phyloP scores from a whole-genome alignment of 1,140 invertebrate species.

The Eueides isabella region DNA sequence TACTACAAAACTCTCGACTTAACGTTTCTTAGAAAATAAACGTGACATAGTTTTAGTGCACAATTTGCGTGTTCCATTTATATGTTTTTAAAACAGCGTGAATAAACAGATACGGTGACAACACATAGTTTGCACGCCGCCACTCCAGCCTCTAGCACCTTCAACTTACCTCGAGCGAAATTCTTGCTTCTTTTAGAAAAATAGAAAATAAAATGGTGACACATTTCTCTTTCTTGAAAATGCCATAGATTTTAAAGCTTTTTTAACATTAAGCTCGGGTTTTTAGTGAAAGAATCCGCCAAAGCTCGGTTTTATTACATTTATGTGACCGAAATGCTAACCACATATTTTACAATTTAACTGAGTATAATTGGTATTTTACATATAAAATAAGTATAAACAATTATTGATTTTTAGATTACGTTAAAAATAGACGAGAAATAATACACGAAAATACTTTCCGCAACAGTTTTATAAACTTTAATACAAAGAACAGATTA shows the following conservation, averaged over 20 bases:
- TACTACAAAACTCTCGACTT: background rate
- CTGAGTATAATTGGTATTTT: background rate
- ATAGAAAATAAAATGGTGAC: conserved; percentile 60
- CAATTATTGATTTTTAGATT: background rate
- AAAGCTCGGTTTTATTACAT: conserved; percentile 1
- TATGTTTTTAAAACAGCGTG: conserved; percentile 54
- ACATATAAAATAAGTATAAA: background rate
- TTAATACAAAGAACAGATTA: conserved; percentile 4
- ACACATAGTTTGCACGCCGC: conserved; percentile 63
- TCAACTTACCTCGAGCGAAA: conserved; percentile 61
- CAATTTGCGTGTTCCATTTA: conserved; percentile 39
- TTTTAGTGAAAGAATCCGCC: conserved; percentile 23
- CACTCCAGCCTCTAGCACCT: conserved; percentile 61
- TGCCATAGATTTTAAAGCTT: conserved; percentile 40
- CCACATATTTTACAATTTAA: background rate
- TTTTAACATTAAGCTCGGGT: conserved; percentile 34
- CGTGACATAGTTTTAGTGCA: conserved; percentile 20
- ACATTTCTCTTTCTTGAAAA: conserved; percentile 51
- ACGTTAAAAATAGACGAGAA: background rate
- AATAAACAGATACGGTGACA: conserved; percentile 57
- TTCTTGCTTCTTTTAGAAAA: conserved; percentile 63
- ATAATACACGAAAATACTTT: background rate
- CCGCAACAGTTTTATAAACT: background rate
- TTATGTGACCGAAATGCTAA: conserved; percentile 13
- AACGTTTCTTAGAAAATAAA: conserved; percentile 24